A percentile compares a stretch with the other conserved stretches of the same genome.
Conservation (phyloP, 2,888 invertebrate genomes). For the Parnassius glacialis region DNA sequence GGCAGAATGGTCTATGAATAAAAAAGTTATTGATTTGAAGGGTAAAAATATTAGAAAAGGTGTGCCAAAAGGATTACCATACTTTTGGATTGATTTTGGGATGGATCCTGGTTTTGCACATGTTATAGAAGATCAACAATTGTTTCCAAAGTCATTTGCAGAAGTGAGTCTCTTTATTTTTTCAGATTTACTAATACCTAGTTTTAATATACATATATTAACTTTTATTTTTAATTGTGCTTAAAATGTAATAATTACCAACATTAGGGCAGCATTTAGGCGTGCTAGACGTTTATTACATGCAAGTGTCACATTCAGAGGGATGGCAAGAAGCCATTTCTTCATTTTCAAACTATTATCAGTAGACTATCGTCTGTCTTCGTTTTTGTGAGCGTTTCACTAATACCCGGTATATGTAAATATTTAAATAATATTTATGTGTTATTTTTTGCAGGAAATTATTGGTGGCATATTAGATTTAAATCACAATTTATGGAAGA, state of each 20-base stretch:
- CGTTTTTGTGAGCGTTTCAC: no score
- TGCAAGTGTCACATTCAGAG: no score
- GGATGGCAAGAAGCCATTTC: no score
- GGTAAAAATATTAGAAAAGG: constrained; percentile 88
- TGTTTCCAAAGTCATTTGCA: constrained; percentile 94
- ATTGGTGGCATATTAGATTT: constrained; percentile 97
- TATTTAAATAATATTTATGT: background rate
- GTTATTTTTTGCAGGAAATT: constrained; percentile 84
- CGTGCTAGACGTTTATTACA: no score
- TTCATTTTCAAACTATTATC: no score
- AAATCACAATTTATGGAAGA: constrained; percentile 92
- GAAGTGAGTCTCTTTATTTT: constrained; percentile 79
- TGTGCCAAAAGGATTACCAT: constrained; percentile 96
- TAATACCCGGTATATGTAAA: no score
- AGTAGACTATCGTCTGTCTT: no score
- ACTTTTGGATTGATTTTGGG: constrained; percentile 97
- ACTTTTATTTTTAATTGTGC: background rate
- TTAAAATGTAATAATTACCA: background rate
- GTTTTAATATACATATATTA: background rate
- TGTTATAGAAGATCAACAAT: constrained; percentile 95
- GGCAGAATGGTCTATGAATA: constrained; percentile 96
- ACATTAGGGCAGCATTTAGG: no score
- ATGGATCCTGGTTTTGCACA: constrained; percentile 96
- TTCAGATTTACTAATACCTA: background rate
- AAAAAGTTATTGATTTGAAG: constrained; percentile 84